These are phyloP conservation scores for Erythrolamprus reginae DNA, from an alignment of 2,113 vertebrate genomes.

Conservation along the genomic window DNA sequence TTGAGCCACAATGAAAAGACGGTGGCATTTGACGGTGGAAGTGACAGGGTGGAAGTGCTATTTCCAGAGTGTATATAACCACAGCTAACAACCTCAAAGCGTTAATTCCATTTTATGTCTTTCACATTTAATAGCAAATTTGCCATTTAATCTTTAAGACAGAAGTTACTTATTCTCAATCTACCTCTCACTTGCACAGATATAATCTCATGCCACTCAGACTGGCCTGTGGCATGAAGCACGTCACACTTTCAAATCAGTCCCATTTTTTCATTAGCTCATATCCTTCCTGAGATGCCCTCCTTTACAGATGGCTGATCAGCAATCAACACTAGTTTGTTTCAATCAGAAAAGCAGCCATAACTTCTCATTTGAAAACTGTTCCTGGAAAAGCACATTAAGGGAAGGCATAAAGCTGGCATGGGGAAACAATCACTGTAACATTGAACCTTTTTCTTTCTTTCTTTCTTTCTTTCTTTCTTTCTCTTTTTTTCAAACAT, in stretches of 20 bases:
- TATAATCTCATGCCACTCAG: conserved; percentile 64
- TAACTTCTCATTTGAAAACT: conserved; percentile 82
- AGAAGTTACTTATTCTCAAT: conserved; percentile 73
- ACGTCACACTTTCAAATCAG: conserved; percentile 80
- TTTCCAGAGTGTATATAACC: conserved; percentile 48
- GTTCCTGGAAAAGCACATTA: conserved; percentile 64
- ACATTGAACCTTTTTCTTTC: conserved; percentile 41
- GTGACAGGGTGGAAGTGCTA: conserved; percentile 43
- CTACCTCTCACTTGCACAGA: conserved; percentile 60
- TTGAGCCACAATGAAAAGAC: conserved; percentile 50
- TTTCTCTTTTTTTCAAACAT: too few species aligned
- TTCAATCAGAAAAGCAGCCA: conserved; percentile 81
- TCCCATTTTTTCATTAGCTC: conserved; percentile 88
- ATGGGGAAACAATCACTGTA: conserved; percentile 44
- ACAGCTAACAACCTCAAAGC: conserved; percentile 54
- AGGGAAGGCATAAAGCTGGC: conserved; percentile 57
- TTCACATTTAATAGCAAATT: conserved; percentile 71
- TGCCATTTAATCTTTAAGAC: conserved; percentile 73
- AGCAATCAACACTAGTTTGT: conserved; percentile 90
- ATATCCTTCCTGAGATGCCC: conserved; percentile 80
- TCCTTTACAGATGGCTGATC: conserved; percentile 92
- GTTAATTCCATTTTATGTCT: conserved; percentile 69
- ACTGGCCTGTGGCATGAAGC: conserved; percentile 68
- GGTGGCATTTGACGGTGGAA: conserved; percentile 46
- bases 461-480: neutral